These are phyloP conservation scores for Oscheius sp. DNA, from an alignment of 2,888 invertebrate species.

Conservation along the genomic window DNA sequence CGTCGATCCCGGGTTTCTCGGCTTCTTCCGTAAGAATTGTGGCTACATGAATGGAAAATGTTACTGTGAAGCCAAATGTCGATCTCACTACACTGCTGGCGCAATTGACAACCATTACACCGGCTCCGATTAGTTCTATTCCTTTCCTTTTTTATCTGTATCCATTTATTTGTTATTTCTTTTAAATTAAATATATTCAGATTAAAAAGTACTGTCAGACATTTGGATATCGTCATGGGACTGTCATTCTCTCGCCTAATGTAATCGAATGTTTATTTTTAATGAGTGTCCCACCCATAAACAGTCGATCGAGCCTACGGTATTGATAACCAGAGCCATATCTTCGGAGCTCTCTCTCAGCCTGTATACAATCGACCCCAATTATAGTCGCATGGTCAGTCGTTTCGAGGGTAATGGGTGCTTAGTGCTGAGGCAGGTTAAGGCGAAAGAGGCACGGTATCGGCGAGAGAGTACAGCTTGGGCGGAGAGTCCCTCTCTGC, in stretches of 20 bases:
- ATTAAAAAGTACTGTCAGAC: no score
- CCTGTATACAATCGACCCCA: slow-evolving; percentile 6
- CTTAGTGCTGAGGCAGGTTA: neutral
- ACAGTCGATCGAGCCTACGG: no score
- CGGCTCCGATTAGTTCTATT: neutral
- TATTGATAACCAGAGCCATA: no score
- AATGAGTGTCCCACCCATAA: no score
- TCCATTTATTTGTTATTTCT: no score
- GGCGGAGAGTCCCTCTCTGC: neutral
- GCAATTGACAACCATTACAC: neutral
- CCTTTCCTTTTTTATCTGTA: no score
- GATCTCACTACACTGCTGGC: no score
- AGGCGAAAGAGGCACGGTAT: slow-evolving; percentile 18
- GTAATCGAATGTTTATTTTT: no score
- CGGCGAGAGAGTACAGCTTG: slow-evolving; percentile 1
- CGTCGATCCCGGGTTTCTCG: neutral
- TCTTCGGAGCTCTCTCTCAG: no score
- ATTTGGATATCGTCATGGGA: no score
- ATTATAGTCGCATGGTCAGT: slow-evolving; percentile 19
- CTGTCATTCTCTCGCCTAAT: no score
- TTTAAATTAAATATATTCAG: no score
- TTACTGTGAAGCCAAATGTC: neutral
- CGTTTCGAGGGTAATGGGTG: slow-evolving; percentile 31
- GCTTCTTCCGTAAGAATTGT: neutral
- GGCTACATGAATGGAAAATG: neutral